Base-by-base conservation (phyloP, 2,797 vertebrate genomes). In the Sparus aurata region DNA sequence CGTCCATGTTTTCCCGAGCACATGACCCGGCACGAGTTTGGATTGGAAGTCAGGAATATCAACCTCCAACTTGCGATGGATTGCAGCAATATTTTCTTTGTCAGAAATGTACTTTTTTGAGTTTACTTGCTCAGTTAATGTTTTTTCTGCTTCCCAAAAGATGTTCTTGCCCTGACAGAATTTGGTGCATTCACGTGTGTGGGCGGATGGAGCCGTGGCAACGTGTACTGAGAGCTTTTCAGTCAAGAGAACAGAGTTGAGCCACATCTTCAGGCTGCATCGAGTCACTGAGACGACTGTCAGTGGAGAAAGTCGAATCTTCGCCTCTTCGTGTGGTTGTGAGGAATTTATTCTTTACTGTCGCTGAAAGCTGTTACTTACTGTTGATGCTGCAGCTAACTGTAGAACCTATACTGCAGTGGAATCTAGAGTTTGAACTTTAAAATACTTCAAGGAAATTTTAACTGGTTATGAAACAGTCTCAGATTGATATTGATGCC, bases 181-280 rank as follows among this genome's bases (percentile, higher is more conserved):
- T 76, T 16, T 22, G 12, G 53, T 64, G 49, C 20, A 27, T 71
- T 81, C 61, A 64, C 25, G 34, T 49, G 57, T 66, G 65, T 66
- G 47, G 62, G 69, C 6, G 9, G 18, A 60, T 52, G 46, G 25
- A 77, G 23, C 15, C 23, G 41, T 7, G 27, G 23, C 34, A 57
- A 63, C 41, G 10, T 34, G 23, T 22, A 23, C 27, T 67, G 13
- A 49, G 30, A 55, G 68, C 57, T 53, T 58, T 52, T 4, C 34
- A 16, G 57, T 25, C 47, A 57, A 71, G 79, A 76, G 12, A 67
- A 50, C 52, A 58, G n/a, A 55, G 25, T 57, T 49, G 4, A 23
- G 22, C 4, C 12, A 27, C 25, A 52, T 58, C 63, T 46, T 63
- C 63, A 58, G 58, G 63, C 57, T 47, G 12, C n/a, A 5, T 2